Base-by-base conservation (phyloP, 1,140 invertebrate species). In the Heterodera schachtii region DNA sequence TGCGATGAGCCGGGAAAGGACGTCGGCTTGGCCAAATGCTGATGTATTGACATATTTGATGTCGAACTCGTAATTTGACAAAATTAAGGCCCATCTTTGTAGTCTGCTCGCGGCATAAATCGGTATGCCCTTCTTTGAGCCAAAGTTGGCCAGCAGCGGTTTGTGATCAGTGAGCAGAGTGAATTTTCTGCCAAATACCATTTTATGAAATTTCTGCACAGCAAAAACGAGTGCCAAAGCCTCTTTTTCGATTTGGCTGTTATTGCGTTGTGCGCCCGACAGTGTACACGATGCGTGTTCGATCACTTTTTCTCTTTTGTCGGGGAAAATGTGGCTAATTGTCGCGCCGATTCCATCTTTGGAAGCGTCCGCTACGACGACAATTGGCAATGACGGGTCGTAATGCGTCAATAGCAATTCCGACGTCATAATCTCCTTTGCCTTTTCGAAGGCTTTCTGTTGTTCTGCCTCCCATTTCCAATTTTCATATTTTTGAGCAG, bases 181-280 rank as follows among this genome's bases (percentile, higher is more conserved):
- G 82, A 93, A 93, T n/a, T 87, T 71, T 78, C 86, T 84, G 73
- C 90, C 92, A 86, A 87, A 91, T 3, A 92, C 73, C 84, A 91
- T 93, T 57, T 91, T 84, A 52, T 92, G 89, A 86, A 93, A 93
- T 31, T 31, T 31, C 1, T 31, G 31, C 31, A 31, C 31, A 0
- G 31, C 31, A 31, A 31, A 31, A 31, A 31, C 31, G 31, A 31
- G 31, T 31, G 31, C 31, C 31, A 31, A 31, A 31, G 31, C 31
- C 31, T 31, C 31, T 31, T 31, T 31, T 1, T 31, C 31, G 31
- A 31, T 31, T 31, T 91, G 91, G 11, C 90, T 80, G 76, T 93
- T 92, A 75, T 90, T 92, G 83, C 87, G 83, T 84, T 92, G 90
- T 7, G 91, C 84, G 60, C 84, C 64, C n/a, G 84, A 86, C 64